Conservation (phyloP, 1,140 invertebrate species). For the Choristoneura fumiferana region DNA sequence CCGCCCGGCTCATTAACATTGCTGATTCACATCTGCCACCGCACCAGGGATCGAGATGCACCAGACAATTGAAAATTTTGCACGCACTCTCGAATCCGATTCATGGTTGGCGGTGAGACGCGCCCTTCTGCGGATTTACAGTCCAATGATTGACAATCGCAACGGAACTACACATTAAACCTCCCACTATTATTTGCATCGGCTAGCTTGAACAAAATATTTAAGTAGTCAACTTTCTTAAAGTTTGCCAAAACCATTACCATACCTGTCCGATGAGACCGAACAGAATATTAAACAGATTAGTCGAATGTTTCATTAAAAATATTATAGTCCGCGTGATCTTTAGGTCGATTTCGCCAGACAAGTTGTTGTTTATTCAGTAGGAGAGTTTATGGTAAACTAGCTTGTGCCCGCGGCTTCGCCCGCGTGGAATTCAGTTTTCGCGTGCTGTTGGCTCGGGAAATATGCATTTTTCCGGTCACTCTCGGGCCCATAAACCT, state of each 20-base stretch:
- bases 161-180: slow-evolving; percentile 12
- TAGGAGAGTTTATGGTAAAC: slow-evolving; percentile 40
- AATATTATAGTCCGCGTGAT: slow-evolving; percentile 19
- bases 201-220: neutral
- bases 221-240: neutral
- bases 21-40: slow-evolving; percentile 45
- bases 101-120: slow-evolving; percentile 39
- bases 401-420: too few species aligned
- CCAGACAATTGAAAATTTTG: slow-evolving; percentile 55
- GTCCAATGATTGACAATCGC: slow-evolving; percentile 33
- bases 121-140: slow-evolving; percentile 60
- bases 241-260: slow-evolving; percentile 4
- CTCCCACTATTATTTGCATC: neutral
- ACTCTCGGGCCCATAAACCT: too few species aligned
- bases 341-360: slow-evolving; percentile 46
- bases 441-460: too few species aligned
- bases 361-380: slow-evolving; percentile 38
- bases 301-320: slow-evolving; percentile 19
- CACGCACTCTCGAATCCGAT: slow-evolving; percentile 54
- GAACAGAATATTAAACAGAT: neutral
- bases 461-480: too few species aligned
- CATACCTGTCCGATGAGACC: neutral
- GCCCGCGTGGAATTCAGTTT: too few species aligned
- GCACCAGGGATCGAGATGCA: slow-evolving; percentile 45
- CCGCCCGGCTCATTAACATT: slow-evolving; percentile 54